Conservation (phyloP, 2,113 vertebrate genomes). For the Typhlomys cinereus region DNA sequence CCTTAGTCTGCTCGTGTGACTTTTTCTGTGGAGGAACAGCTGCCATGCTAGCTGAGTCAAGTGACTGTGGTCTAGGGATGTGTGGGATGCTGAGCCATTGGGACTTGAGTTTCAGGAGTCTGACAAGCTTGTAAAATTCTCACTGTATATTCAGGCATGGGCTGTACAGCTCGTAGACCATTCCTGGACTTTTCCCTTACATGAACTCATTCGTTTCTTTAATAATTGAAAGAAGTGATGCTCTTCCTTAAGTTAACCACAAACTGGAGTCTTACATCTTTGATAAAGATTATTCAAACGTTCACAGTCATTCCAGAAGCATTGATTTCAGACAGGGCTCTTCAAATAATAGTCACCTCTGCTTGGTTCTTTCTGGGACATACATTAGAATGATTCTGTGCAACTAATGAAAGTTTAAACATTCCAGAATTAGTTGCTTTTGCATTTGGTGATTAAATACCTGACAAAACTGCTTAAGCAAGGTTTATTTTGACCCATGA, state of each 20-base stretch:
- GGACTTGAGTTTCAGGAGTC: neutral
- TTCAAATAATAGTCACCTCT: neutral
- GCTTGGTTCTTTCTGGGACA: neutral
- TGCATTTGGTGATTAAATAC: neutral
- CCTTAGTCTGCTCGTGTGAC: no score
- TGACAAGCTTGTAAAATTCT: neutral
- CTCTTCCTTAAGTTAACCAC: neutral
- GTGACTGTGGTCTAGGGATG: neutral
- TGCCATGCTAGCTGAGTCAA: neutral
- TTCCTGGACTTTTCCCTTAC: neutral
- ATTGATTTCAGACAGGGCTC: neutral
- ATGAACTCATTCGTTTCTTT: neutral
- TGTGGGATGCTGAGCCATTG: neutral
- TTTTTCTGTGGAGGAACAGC: no score
- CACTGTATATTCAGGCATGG: neutral
- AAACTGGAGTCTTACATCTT: neutral
- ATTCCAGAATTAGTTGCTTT: neutral
- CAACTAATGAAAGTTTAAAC: slow-evolving; percentile 31
- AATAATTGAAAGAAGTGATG: neutral
- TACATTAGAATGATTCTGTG: neutral
- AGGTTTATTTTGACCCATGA: neutral
- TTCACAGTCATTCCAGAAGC: neutral
- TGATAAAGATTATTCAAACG: neutral
- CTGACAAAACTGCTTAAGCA: neutral
- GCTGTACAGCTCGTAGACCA: neutral